These are phyloP conservation scores for Ashinkailepas kermadecensis DNA, from an alignment of 2,888 invertebrate species.

Conservation along the genomic window DNA sequence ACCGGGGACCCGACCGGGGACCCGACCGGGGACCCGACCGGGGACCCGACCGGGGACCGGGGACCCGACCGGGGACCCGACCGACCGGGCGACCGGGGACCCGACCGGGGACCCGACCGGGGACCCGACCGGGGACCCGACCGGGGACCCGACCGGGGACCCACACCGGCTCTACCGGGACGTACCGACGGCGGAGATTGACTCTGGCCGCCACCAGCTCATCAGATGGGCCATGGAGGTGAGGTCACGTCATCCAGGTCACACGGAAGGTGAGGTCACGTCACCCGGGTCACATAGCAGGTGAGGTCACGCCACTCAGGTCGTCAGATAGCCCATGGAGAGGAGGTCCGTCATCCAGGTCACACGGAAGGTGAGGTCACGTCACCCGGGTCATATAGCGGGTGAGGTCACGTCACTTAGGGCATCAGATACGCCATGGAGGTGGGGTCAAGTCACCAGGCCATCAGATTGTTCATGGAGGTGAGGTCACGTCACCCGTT, in stretches of 20 bases:
- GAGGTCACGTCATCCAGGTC: no score
- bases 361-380: no score
- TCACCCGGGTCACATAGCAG: no score
- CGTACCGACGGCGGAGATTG: constrained; percentile 35
- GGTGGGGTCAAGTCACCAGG: not conserved
- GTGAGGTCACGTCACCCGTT: no score
- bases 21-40: not conserved
- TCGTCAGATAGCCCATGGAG: no score
- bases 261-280: no score
- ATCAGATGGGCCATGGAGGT: constrained; percentile 35
- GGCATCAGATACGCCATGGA: constrained; percentile 8
- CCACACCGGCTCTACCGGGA: constrained; percentile 31
- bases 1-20: not conserved
- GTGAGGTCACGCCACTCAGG: no score
- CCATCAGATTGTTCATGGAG: no score
- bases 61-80: not conserved
- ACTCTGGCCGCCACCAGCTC: constrained; percentile 34
- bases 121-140: not conserved
- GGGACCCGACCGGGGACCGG: not conserved
- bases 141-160: not conserved
- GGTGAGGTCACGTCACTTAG: no score
- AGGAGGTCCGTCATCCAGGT: no score
- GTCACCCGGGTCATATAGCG: no score
- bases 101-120: not conserved
- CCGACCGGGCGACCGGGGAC: no score